Percentiles rank a stretch among this genome's conserved stretches.
Conservation (phyloP, 2,888 invertebrate species). For the Dichetophora obliterata region DNA sequence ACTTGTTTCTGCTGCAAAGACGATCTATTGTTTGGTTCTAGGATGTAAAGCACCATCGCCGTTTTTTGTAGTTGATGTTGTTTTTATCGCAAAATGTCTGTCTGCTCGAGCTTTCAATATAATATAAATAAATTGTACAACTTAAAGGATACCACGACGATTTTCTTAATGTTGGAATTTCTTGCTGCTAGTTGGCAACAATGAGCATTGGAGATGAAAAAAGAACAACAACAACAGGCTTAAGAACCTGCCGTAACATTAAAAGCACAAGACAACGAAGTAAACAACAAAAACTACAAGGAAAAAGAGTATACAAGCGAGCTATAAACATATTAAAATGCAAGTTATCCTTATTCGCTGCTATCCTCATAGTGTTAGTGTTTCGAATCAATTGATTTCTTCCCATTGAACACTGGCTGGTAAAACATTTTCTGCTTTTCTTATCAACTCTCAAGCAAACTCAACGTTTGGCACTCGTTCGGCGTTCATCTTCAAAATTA, state of each 20-base stretch:
- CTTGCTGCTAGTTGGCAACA: neutral
- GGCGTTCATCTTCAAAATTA: neutral
- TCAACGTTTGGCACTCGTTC: neutral
- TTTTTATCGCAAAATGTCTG: conserved; percentile 11
- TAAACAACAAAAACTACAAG: neutral
- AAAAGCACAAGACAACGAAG: neutral
- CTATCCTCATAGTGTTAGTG: neutral
- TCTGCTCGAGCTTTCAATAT: conserved; percentile 10
- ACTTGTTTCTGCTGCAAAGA: neutral
- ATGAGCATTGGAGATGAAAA: neutral
- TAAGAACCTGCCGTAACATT: too few relatives aligned
- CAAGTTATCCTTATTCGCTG: conserved; percentile 24
- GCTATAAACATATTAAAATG: conserved; percentile 15
- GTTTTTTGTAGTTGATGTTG: neutral
- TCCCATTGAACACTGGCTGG: neutral
- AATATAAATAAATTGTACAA: conserved; percentile 18
- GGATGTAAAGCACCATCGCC: too few relatives aligned
- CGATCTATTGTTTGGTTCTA: neutral
- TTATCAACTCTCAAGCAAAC: neutral
- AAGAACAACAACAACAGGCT: neutral
- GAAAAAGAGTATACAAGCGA: neutral
- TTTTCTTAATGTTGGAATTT: conserved; percentile 11
- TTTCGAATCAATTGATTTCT: conserved; percentile 26
- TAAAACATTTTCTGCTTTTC: neutral
- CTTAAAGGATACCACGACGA: conserved; percentile 4